These are phyloP conservation scores for Agonopterix arenella DNA, from an alignment of 2,888 invertebrate species.

Conservation along the genomic window DNA sequence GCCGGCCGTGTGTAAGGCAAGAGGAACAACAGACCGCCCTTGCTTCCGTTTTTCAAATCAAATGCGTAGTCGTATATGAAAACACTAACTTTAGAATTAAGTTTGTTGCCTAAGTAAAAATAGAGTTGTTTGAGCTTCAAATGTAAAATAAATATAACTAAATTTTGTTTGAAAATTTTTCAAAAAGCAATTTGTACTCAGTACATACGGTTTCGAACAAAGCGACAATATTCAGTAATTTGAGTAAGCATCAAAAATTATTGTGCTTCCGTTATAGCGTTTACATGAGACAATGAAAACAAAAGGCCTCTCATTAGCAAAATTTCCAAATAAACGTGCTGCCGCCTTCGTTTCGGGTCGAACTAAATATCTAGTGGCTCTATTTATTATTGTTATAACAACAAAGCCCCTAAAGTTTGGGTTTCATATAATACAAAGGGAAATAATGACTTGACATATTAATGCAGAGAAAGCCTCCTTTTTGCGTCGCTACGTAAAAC, in stretches of 20 bases:
- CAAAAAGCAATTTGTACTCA: too few species aligned
- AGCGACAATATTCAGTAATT: neutral
- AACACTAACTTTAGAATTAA: too few species aligned
- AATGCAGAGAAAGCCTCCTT: slow-evolving; percentile 21
- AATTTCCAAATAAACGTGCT: slow-evolving; percentile 16
- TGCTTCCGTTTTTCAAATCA: too few species aligned
- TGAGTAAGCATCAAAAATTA: slow-evolving; percentile 4
- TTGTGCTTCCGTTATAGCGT: slow-evolving; percentile 2
- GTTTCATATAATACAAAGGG: slow-evolving; percentile 21
- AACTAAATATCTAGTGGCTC: slow-evolving; percentile 22
- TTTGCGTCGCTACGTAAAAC: slow-evolving; percentile 18
- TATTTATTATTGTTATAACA: slow-evolving; percentile 19
- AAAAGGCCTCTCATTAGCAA: slow-evolving; percentile 12
- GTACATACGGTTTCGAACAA: neutral
- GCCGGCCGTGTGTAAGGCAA: too few species aligned
- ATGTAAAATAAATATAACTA: too few species aligned
- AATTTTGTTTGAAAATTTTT: too few species aligned
- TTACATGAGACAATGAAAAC: slow-evolving; percentile 11
- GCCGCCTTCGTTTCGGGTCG: slow-evolving; percentile 10
- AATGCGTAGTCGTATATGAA: too few species aligned
- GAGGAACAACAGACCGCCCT: too few species aligned
- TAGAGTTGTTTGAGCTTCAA: too few species aligned
- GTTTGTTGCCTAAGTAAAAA: too few species aligned
- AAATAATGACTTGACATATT: slow-evolving; percentile 33
- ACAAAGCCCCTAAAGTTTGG: slow-evolving; percentile 24